phyloP scores from a whole-genome alignment of 2,888 invertebrate genomes.

The Chalcis sispes region DNA sequence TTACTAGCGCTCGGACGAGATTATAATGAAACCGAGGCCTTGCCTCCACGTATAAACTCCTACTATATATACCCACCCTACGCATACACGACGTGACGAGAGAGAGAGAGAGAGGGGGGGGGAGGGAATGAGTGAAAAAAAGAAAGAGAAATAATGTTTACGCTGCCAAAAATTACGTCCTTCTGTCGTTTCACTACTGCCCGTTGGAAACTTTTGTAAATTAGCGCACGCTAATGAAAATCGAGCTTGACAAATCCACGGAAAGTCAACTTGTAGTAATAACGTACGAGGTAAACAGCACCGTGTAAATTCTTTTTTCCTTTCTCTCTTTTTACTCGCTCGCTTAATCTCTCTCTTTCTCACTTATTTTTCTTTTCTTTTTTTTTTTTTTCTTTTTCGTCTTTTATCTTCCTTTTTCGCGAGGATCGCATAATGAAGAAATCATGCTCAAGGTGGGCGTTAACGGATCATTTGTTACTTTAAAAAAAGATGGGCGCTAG shows the following conservation, averaged over 20 bases:
- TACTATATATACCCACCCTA: background rate
- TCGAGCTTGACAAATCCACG: background rate
- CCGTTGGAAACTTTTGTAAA: conserved; percentile 8
- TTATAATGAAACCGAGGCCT: conserved; percentile 44
- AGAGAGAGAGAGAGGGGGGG: too few species aligned
- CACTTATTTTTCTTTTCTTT: background rate
- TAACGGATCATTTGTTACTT: conserved; percentile 26
- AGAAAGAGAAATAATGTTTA: background rate
- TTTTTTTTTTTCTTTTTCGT: background rate
- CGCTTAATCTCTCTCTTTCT: background rate
- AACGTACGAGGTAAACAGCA: background rate
- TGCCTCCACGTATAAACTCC: background rate
- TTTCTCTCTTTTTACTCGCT: background rate
- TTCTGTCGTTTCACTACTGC: background rate
- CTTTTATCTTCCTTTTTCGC: background rate
- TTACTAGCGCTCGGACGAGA: conserved; percentile 27
- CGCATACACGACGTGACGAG: background rate
- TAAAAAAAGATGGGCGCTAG: background rate
- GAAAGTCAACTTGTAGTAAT: conserved; percentile 8
- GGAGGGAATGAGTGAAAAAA: too few species aligned
- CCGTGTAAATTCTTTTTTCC: background rate
- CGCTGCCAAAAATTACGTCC: conserved; percentile 13
- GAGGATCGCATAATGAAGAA: conserved; percentile 16
- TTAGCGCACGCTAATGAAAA: conserved; percentile 32
- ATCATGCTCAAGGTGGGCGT: conserved; percentile 34